phyloP scores from a whole-genome alignment of 1,140 invertebrate species.

The Cydia pomonella region DNA sequence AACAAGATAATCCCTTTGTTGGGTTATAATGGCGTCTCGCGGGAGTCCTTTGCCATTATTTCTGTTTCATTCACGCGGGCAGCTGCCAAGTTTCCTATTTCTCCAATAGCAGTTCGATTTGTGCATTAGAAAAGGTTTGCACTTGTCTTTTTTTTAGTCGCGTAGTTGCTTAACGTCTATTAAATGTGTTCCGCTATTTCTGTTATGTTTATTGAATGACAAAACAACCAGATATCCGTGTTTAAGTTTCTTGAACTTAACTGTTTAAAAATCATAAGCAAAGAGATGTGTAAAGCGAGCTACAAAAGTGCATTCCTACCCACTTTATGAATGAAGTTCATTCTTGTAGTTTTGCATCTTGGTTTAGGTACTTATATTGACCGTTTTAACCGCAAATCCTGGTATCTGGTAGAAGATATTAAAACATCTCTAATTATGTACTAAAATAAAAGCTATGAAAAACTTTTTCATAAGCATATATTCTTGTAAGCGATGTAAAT shows the following conservation, averaged over 20 bases:
- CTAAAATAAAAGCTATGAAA: too few species aligned
- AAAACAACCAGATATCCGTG: background rate
- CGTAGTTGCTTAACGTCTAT: background rate
- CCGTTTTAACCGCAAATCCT: too few species aligned
- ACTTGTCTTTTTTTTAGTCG: constrained; percentile 21
- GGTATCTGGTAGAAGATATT: too few species aligned
- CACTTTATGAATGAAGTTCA: too few species aligned
- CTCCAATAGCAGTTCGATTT: constrained; percentile 68
- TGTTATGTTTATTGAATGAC: background rate
- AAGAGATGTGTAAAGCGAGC: too few species aligned
- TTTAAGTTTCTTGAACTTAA: background rate
- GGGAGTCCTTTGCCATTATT: constrained; percentile 71
- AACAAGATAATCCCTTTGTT: constrained; percentile 81
- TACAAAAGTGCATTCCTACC: too few species aligned
- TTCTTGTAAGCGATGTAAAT: too few species aligned
- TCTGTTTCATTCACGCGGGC: constrained; percentile 67
- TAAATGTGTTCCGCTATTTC: background rate
- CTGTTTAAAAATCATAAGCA: too few species aligned
- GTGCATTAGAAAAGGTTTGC: constrained; percentile 41
- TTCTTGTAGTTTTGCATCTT: too few species aligned
- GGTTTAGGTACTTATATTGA: too few species aligned
- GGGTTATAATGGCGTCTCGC: constrained; percentile 76
- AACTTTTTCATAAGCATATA: too few species aligned
- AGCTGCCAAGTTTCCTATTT: constrained; percentile 75
- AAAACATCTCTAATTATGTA: too few species aligned